Base-by-base conservation (phyloP, 2,888 invertebrate genomes). In the Apamea anceps region DNA sequence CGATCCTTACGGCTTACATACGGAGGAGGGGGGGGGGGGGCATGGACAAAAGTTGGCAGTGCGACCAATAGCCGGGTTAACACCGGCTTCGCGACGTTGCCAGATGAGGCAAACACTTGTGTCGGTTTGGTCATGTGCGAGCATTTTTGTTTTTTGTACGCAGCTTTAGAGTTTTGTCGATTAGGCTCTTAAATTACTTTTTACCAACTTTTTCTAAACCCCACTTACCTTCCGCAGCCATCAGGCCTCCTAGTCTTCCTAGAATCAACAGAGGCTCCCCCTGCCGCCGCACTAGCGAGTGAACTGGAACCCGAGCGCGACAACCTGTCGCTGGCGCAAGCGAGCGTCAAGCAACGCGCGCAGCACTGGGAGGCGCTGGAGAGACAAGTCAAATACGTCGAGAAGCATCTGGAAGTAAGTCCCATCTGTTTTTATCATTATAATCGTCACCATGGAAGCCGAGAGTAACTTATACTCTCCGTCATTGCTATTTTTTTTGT, bases 311-410 rank as follows among this genome's bases (percentile, higher is more conserved):
- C 98, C 90, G 98, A 98, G 92, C 97, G 99, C 76, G 99, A 99
- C 96, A 99, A 99, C 97, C 97, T 99, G 89, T 99, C 99, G 96
- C 98, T 99, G 84, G 99, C 99, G 63, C 98, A 98, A 93, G 98
- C 91, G 5, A 79, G 98, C 93, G 98, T 98, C 91, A 98, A 97
- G 85, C 98, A 97, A 89, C 97, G 98, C 84, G 98, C 98, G 81
- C 97, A 98, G 42, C 98, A 98, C 91, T 98, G 98, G 98, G 97
- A 98, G 72, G 98, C 98, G 21, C 96, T 98, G 13, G 98, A 98
- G 91, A 96, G 98, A 67, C 98, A 98, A 90, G 97, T 98, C 93
- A 98, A 98, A 94, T 97, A 98, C 85, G 98, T 99, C 82, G 99
- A 99, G 93, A 99, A 98, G 93, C 98, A 98, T 95, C 97, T 99